phyloP scores from a whole-genome alignment of 2,113 vertebrate genomes.

The Oryzias woworae region DNA sequence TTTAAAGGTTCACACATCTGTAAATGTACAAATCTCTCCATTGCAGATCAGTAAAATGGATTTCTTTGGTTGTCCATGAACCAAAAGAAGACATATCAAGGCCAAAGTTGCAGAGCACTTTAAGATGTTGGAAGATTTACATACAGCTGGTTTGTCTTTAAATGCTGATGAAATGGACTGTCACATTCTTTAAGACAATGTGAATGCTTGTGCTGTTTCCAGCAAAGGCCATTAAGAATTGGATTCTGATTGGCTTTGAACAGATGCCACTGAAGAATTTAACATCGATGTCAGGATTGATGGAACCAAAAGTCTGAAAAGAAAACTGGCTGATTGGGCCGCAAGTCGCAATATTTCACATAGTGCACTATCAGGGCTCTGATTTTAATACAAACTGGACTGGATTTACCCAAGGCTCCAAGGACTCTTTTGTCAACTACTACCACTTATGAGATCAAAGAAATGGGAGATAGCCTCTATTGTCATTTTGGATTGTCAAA shows the following conservation, averaged over 20 bases:
- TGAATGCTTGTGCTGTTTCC: neutral
- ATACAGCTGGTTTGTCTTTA: too few species aligned
- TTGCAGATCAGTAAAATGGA: neutral
- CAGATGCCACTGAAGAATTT: neutral
- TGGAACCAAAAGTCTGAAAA: neutral
- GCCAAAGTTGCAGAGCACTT: constrained; percentile 4
- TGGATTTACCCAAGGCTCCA: constrained; percentile 1
- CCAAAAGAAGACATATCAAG: neutral
- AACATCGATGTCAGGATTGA: neutral
- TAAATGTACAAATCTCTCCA: too few species aligned
- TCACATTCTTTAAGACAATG: neutral
- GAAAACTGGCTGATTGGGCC: neutral
- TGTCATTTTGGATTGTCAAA: neutral
- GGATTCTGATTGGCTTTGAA: neutral
- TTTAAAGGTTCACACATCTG: too few species aligned
- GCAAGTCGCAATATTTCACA: constrained; percentile 1
- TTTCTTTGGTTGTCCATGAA: neutral
- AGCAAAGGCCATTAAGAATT: neutral
- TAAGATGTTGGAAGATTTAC: neutral
- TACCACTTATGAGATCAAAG: neutral
- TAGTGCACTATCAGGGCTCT: neutral
- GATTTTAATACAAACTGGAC: neutral
- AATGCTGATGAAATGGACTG: neutral
- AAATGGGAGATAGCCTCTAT: neutral
- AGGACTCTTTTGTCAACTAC: neutral